Conservation (phyloP, 1,140 invertebrate species). For the Neodiprion virginianus region DNA sequence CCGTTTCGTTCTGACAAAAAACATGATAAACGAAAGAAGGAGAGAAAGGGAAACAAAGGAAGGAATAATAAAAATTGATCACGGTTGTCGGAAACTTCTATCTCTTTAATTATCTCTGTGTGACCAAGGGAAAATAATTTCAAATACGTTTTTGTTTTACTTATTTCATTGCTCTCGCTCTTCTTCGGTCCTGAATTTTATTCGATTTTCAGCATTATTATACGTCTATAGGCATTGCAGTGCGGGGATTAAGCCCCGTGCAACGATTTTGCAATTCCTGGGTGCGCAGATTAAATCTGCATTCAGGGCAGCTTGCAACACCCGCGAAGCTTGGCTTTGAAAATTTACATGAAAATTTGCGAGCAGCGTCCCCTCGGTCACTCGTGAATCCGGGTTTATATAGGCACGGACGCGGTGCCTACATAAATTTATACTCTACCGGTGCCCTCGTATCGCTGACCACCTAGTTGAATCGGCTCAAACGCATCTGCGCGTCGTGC, state of each 20-base stretch:
- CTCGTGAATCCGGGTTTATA: neutral
- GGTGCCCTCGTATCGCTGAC: neutral
- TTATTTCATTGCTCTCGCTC: too few relatives aligned
- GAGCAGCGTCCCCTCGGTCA: neutral
- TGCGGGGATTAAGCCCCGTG: neutral
- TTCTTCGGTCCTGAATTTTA: too few relatives aligned
- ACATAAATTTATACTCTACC: neutral
- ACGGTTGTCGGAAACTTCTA: too few relatives aligned
- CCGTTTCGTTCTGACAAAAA: too few relatives aligned
- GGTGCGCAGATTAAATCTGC: conserved; percentile 4
- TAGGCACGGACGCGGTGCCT: neutral
- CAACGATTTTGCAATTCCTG: neutral
- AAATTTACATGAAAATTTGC: conserved; percentile 8
- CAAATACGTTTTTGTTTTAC: too few relatives aligned
- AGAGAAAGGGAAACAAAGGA: too few relatives aligned
- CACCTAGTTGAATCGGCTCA: neutral
- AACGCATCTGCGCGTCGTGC: neutral
- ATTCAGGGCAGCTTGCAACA: neutral
- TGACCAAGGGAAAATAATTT: too few relatives aligned
- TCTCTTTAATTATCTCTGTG: too few relatives aligned
- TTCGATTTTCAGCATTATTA: too few relatives aligned
- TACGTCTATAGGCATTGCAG: too few relatives aligned
- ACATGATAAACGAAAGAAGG: too few relatives aligned
- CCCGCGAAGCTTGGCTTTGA: conserved; percentile 1
- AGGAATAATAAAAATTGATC: too few relatives aligned